Percentiles rank a stretch among this genome's conserved stretches.
These are phyloP conservation scores for Benthosema pterotum DNA, from an alignment of 2,797 vertebrate genomes.

Conservation along the genomic window DNA sequence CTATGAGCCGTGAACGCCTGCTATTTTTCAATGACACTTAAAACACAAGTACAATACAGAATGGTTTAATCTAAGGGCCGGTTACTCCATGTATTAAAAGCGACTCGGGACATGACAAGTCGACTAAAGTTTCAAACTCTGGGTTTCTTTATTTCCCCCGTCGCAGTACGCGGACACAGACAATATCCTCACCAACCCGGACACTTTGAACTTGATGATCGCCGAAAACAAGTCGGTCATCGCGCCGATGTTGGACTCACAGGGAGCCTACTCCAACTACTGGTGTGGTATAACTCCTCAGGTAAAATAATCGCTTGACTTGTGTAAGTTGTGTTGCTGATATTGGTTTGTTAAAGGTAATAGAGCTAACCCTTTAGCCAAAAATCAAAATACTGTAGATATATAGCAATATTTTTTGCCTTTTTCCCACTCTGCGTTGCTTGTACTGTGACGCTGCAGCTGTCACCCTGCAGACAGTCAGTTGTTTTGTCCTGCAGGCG, in stretches of 20 bases:
- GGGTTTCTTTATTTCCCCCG: too few species aligned
- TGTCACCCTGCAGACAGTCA: too few species aligned
- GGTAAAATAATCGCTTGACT: constrained; percentile 69
- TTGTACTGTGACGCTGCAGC: too few species aligned
- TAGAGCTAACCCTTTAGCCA: too few species aligned
- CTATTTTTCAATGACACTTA: too few species aligned
- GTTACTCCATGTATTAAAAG: not conserved
- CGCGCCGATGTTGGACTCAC: constrained; percentile 94
- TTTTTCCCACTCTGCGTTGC: too few species aligned
- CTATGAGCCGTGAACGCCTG: too few species aligned
- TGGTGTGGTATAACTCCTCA: constrained; percentile 98
- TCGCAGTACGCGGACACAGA: constrained; percentile 92
- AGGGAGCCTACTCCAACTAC: constrained; percentile 96
- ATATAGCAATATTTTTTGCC: too few species aligned
- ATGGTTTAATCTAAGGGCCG: constrained; percentile 5
- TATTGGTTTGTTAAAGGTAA: too few species aligned
- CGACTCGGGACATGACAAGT: not conserved
- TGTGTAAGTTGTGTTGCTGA: not conserved
- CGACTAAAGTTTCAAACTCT: constrained; percentile 13
- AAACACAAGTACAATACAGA: too few species aligned
- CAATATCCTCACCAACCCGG: constrained; percentile 92
- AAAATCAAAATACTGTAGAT: too few species aligned
- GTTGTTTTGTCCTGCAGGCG: too few species aligned
- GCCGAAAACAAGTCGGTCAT: constrained; percentile 89
- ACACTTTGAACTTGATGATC: constrained; percentile 86